Evolutionary conservation across 2,797 vertebrate genomes (phyloP), one percentile per base, ranked within the genome.

Genomic region (Odontamblyopus rebecca): DNA sequence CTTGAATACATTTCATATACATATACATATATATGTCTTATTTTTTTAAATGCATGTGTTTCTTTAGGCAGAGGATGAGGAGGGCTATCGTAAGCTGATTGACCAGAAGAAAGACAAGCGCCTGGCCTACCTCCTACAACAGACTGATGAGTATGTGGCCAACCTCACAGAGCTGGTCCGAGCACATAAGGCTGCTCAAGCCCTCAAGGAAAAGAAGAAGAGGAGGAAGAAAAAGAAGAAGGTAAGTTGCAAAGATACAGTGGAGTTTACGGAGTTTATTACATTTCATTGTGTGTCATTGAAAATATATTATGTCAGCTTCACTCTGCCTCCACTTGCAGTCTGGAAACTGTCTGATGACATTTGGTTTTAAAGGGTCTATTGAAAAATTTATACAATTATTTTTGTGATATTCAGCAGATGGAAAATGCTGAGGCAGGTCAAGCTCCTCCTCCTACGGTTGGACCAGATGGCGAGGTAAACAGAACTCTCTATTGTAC

Each of bases 91-190:
- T 23, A 99, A 99, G 76, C 95, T 99, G 72, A 99, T 99, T 0
- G 98, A 99, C 83, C 98, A 99, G 93, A 99, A 99, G 93, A 99
- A 99, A 86, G 98, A 99, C 82, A 99, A 98, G 85, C 96, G 98
- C n/a, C 78, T 99, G 91, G 98, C 98, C 19, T 99, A 99, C 92
- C 92, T 99, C 79, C 91, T 99, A 78, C 98, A 99, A 90, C 98
- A 99, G 90, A 99, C 98, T 0, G 98, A 99, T 0, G 98, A 99
- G 93, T 99, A 99, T 0, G 97, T 99, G 18, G 98, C 97, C 67
- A 99, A 98, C 92, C 96, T 99, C 74, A 99, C 98, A 0, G 98
- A 99, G 85, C 93, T 99, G 63, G 98, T 99, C 62, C 84, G 97
- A 72, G 97, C 98, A 38, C 98, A 99, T 93, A 98, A 99, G 89